These are phyloP conservation scores for Dipodomys merriami DNA, from an alignment of 2,113 vertebrate species.

Conservation along the genomic window DNA sequence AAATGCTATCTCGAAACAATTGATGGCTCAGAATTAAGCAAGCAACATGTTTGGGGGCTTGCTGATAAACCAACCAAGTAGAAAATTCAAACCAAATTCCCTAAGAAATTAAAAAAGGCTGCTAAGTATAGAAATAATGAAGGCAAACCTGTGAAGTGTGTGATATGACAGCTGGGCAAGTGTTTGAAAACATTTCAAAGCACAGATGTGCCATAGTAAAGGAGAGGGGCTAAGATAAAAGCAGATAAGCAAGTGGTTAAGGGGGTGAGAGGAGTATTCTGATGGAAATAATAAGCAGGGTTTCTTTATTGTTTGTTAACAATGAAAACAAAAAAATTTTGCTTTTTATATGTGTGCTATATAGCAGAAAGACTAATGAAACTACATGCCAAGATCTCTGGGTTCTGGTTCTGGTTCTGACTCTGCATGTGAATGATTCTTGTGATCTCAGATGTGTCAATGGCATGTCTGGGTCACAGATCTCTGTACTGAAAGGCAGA, in stretches of 20 bases:
- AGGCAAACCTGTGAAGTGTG: conserved; percentile 44
- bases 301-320: conserved; percentile 46
- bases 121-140: conserved; percentile 9
- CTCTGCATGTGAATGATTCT: neutral
- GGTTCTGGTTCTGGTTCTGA: neutral
- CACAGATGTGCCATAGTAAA: conserved; percentile 29
- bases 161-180: neutral
- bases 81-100: conserved; percentile 34
- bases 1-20: conserved; percentile 45
- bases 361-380: neutral
- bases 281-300: neutral
- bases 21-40: conserved; percentile 35
- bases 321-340: neutral
- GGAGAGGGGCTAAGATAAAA: conserved; percentile 49
- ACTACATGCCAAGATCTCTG: conserved; percentile 1
- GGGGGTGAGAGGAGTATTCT: neutral
- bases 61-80: conserved; percentile 32
- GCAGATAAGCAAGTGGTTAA: neutral
- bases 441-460: neutral
- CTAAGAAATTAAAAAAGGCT: conserved; percentile 55
- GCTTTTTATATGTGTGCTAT: neutral
- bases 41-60: conserved; percentile 33
- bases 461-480: too few species aligned
- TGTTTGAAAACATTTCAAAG: conserved; percentile 53
- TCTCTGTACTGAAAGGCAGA: neutral